Evolutionary conservation across 2,888 invertebrate genomes (phyloP).

Genomic region (Lepidocyrtoides sp.): DNA sequence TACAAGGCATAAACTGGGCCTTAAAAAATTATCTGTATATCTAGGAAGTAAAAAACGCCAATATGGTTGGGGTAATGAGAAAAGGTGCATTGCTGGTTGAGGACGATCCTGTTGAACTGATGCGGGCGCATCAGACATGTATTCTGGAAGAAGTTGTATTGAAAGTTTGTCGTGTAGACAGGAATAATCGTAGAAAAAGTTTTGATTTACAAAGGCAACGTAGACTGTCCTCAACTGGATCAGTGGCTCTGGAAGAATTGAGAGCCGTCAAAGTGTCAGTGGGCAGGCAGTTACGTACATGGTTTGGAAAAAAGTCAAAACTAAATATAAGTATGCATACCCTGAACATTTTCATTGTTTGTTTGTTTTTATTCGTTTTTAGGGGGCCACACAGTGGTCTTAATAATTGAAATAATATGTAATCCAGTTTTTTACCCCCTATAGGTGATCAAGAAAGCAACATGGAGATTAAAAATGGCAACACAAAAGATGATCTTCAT

Average conservation of each 20-base stretch:
- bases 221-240: not conserved
- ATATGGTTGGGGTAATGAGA: conserved; percentile 71
- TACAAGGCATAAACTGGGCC: too few species aligned
- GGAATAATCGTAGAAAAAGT: conserved; percentile 26
- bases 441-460: too few species aligned
- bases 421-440: not conserved
- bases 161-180: conserved; percentile 43
- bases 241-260: not conserved
- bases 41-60: conserved; percentile 56
- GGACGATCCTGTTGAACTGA: conserved; percentile 46
- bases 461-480: not conserved
- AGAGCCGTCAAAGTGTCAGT: conserved; percentile 14
- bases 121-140: not conserved
- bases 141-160: conserved; percentile 53
- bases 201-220: not conserved
- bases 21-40: too few species aligned
- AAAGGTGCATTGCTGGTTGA: conserved; percentile 72
- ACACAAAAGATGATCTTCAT: not conserved
- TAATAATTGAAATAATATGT: too few species aligned
- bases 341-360: too few species aligned
- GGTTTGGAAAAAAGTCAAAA: not conserved
- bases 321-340: not conserved
- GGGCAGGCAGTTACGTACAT: not conserved
- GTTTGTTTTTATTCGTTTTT: too few species aligned
- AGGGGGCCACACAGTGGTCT: too few species aligned